phyloP scores from a whole-genome alignment of 2,113 vertebrate species.

The Bubo scandiacus region DNA sequence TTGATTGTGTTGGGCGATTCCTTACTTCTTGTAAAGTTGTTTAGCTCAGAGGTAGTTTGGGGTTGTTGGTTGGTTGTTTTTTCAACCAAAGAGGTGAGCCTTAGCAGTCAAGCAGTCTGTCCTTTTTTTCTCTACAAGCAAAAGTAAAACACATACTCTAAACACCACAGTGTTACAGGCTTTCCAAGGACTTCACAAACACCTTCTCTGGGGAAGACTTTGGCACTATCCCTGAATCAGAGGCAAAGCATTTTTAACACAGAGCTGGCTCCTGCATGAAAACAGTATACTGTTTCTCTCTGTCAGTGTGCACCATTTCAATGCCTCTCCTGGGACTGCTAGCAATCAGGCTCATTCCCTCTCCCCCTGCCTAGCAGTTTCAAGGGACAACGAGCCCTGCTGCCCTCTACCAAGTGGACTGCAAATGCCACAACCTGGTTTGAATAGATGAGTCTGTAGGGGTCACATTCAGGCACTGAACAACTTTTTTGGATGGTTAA shows the following conservation, averaged over 20 bases:
- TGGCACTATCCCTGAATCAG: neutral
- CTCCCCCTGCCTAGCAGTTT: neutral
- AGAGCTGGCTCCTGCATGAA: neutral
- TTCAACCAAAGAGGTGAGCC: neutral
- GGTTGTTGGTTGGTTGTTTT: neutral
- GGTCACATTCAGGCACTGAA: neutral
- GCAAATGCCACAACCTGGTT: neutral
- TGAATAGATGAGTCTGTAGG: neutral
- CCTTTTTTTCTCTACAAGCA: neutral
- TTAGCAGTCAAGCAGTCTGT: neutral
- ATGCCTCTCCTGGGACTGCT: neutral
- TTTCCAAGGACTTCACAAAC: conserved; percentile 11
- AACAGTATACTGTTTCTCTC: neutral
- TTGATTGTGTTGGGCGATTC: neutral
- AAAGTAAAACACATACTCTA: neutral
- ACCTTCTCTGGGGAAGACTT: neutral
- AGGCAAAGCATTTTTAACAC: neutral
- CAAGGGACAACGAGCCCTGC: neutral
- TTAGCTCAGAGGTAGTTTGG: neutral
- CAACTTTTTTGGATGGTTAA: neutral
- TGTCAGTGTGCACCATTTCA: neutral
- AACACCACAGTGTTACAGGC: neutral
- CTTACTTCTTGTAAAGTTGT: neutral
- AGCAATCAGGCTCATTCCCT: neutral
- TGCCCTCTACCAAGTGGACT: neutral